Evolutionary conservation across 2,113 vertebrate genomes (phyloP), one percentile per base, ranked within the genome.

Genomic region (Hylia prasina): DNA sequence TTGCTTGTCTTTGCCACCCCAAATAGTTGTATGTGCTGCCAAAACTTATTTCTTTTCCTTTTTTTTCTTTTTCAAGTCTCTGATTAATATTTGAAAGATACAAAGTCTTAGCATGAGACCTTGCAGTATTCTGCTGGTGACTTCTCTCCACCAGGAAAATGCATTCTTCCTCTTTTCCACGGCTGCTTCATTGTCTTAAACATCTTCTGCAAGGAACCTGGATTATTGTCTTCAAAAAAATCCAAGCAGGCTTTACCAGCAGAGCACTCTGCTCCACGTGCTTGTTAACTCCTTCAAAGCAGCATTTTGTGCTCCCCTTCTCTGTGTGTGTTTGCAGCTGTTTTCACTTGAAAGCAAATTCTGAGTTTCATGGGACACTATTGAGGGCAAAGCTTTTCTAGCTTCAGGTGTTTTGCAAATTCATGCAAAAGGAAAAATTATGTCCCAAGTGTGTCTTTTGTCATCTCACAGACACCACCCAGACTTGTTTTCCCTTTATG

Each of bases 281-380:
- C 61, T 66, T n/a, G 16, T 78, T 84, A 73, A 17, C 30, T 56
- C 45, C 84, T 89, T 82, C 86, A 78, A 81, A 90, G 86, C 20
- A 89, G 73, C 3, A 1, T 63, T 83, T 85, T 78, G 50, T 37
- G 51, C 63, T 80, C 0, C 64, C 50, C 44, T 35, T 64, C n/a
- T 60, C 39, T 4, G 0, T 7, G 10, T 18, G 24, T 56, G 10
- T 54, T 51, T 42, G 47, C 51, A 75, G 51, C 58, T 45, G 22
- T 39, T 48, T 73, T 76, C 66, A 85, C 58, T 93, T 89, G 44
- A 89, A 87, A 94, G 48, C 15, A 71, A 87, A 31, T 80, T 68
- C 47, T 11, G 25, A 88, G 56, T 79, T 95, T 87, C 83, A 61
- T 14, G 31, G 65, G 44, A 89, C 31, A 22, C 50, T 65, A 57